These are phyloP conservation scores for Epinephelus coioides DNA, from an alignment of 2,797 vertebrate species.

Conservation along the genomic window DNA sequence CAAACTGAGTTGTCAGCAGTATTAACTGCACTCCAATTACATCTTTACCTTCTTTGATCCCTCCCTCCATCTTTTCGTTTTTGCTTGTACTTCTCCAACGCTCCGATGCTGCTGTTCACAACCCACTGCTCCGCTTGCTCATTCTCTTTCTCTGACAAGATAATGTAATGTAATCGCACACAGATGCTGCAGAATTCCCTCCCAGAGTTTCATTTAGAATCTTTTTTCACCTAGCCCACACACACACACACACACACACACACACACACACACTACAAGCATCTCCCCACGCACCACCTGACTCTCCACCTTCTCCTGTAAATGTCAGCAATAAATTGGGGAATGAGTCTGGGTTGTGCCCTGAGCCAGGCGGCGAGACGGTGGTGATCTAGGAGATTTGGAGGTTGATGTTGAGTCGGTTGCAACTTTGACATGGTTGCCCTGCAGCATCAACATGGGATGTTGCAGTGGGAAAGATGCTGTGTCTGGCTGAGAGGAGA, in stretches of 20 bases:
- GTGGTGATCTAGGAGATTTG: slow-evolving; percentile 31
- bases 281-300: neutral
- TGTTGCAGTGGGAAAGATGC: slow-evolving; percentile 30
- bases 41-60: slow-evolving; percentile 40
- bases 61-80: slow-evolving; percentile 9
- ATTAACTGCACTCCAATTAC: slow-evolving; percentile 54
- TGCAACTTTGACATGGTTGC: slow-evolving; percentile 25
- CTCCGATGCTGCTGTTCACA: slow-evolving; percentile 7
- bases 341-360: slow-evolving; percentile 36
- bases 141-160: slow-evolving; percentile 45
- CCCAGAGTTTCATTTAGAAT: slow-evolving; percentile 13
- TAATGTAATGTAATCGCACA: slow-evolving; percentile 44
- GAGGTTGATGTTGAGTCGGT: slow-evolving; percentile 14
- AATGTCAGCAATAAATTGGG: slow-evolving; percentile 55
- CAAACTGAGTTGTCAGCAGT: slow-evolving; percentile 62
- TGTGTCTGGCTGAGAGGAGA: neutral
- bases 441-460: slow-evolving; percentile 56
- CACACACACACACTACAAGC: slow-evolving; percentile 4
- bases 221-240: neutral
- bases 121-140: slow-evolving; percentile 29
- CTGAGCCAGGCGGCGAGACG: slow-evolving; percentile 23
- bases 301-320: slow-evolving; percentile 8
- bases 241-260: neutral
- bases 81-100: slow-evolving; percentile 15
- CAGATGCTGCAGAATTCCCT: slow-evolving; percentile 38